A percentile compares a stretch with the other conserved stretches of the same genome.
These are phyloP conservation scores for Lasioglossum zephyrum DNA, from an alignment of 2,888 invertebrate species.

Conservation along the genomic window DNA sequence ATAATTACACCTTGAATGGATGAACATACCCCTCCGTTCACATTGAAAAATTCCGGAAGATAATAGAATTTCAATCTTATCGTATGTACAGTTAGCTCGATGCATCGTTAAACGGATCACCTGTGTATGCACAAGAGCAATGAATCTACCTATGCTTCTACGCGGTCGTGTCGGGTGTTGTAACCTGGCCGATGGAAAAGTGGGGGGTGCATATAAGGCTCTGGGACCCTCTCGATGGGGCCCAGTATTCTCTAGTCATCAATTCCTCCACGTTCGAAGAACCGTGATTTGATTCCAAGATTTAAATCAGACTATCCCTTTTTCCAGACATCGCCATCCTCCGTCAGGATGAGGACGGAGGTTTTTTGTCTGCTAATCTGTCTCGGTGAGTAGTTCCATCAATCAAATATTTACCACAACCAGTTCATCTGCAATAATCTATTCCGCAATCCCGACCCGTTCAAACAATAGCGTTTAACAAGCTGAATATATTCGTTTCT, in stretches of 20 bases:
- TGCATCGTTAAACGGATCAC: slow-evolving; percentile 32
- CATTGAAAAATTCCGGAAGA: neutral
- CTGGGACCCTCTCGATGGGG: slow-evolving; percentile 76
- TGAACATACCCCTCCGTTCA: neutral
- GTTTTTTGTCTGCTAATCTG: slow-evolving; percentile 76
- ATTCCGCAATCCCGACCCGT: neutral
- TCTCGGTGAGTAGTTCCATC: slow-evolving; percentile 75
- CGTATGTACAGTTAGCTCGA: slow-evolving; percentile 19
- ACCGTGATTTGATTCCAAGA: slow-evolving; percentile 50
- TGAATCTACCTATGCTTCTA: slow-evolving; percentile 70
- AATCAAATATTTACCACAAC: no score
- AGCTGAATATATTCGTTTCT: neutral
- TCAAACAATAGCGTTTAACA: neutral
- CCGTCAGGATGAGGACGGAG: slow-evolving; percentile 78
- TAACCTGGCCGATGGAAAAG: slow-evolving; percentile 72
- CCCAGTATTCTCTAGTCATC: slow-evolving; percentile 83
- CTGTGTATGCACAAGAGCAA: slow-evolving; percentile 69
- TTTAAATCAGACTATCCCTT: slow-evolving; percentile 28
- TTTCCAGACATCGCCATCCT: slow-evolving; percentile 49
- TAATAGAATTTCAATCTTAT: neutral
- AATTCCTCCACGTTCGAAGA: slow-evolving; percentile 71
- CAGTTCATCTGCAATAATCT: neutral
- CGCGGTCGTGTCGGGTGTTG: slow-evolving; percentile 68
- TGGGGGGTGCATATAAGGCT: slow-evolving; percentile 84
- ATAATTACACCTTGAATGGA: neutral